Evolutionary conservation across 2,888 invertebrate genomes (phyloP), one percentile per base, ranked within the genome.

Genomic region (Oeneis ivallda): DNA sequence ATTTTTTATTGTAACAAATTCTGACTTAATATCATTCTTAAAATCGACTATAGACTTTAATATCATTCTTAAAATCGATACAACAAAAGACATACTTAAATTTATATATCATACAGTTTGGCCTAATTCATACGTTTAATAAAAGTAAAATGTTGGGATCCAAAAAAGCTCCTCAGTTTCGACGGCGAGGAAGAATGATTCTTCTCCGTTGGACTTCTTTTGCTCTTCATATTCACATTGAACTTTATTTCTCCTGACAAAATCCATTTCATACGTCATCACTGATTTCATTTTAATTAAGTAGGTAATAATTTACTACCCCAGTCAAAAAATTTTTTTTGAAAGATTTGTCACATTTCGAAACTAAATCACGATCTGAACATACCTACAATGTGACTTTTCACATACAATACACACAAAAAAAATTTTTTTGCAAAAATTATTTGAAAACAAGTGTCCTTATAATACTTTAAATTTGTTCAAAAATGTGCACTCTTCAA

Each of bases 141-240:
- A 19, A 75, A 75, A 43, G 79, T 74, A 57, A 83, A 80, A 26
- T 82, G 76, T 41, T 79, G 81, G 0, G 85, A 86, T 69, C 86
- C 86, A 62, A 87, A 86, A 17, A 84, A 70, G 65, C 59, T 72
- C 64, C 65, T 79, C 80, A 86, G 65, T 66, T 80, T 87, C 4
- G 78, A 77, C 82, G 62, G 62, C 13, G 62, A 62, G 1, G 77
- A 79, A 61, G 82, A 74, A 2, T 72, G 76, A 3, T 71, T 75
- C 67, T 86, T 87, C 56, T 84, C 83, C 1, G 81, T 79, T 0
- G 86, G 83, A 68, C 81, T 86, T 67, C 80, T 83, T 75, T 83
- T 85, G 43, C 75, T 72, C 71, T 72, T 75, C 58, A 71, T 69
- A 61, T 65, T 62, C 39, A 52, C 37, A 61, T 9, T 54, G 41